Evolutionary conservation across 2,888 invertebrate species (phyloP).

Genomic region (Trimorus sp.): DNA sequence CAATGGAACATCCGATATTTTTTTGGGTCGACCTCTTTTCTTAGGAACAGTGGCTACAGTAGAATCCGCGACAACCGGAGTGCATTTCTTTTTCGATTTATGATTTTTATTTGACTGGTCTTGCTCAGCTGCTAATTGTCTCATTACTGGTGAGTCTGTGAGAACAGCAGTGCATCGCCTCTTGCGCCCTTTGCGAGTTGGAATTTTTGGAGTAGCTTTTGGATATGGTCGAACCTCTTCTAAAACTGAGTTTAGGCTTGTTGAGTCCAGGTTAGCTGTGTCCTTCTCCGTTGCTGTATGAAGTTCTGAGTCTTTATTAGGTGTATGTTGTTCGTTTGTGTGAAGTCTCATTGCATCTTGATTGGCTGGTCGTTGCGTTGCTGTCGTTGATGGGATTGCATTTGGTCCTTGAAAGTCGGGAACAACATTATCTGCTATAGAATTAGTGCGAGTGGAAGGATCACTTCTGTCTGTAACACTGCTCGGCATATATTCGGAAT

Average conservation of each 20-base stretch:
- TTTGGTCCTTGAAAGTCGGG: no score
- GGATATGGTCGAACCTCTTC: slow-evolving; percentile 23
- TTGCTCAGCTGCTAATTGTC: slow-evolving; percentile 19
- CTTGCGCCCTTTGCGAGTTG: slow-evolving; percentile 30
- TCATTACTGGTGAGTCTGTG: slow-evolving; percentile 14
- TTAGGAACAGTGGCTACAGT: no score
- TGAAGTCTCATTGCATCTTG: no score
- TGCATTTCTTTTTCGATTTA: not conserved
- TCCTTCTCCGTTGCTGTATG: no score
- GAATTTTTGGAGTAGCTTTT: slow-evolving; percentile 19
- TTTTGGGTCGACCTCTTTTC: slow-evolving; percentile 14
- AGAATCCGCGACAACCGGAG: no score
- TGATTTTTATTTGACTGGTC: not conserved
- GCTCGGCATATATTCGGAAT: slow-evolving; percentile 68
- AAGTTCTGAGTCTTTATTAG: no score
- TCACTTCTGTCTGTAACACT: slow-evolving; percentile 41
- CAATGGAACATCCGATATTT: no score
- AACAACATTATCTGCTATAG: not conserved
- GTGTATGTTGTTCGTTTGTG: no score
- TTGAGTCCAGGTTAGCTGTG: no score
- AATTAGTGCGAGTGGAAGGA: not conserved
- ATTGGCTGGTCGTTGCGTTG: no score
- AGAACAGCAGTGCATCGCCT: slow-evolving; percentile 17
- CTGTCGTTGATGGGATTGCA: no score
- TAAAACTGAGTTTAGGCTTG: not conserved